phyloP scores from a whole-genome alignment of 2,797 vertebrate species.

The Intellagama lesueurii region DNA sequence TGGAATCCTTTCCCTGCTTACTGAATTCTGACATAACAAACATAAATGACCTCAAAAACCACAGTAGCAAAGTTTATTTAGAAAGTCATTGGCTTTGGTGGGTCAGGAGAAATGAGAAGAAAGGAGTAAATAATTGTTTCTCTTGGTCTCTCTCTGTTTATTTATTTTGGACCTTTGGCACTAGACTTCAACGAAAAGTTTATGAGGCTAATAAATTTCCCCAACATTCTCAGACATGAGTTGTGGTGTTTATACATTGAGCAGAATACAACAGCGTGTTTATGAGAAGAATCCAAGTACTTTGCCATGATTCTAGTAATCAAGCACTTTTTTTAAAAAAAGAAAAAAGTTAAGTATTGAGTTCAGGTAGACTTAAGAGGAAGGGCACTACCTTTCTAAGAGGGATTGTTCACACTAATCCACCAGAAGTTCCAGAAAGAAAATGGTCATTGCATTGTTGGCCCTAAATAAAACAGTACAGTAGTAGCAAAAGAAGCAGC shows the following conservation, averaged over 20 bases:
- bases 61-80: slow-evolving; percentile 62
- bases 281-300: slow-evolving; percentile 73
- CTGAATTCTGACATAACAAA: slow-evolving; percentile 48
- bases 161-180: slow-evolving; percentile 79
- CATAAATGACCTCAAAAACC: slow-evolving; percentile 62
- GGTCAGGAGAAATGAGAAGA: slow-evolving; percentile 26
- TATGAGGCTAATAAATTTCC: slow-evolving; percentile 84
- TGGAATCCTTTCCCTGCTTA: slow-evolving; percentile 28
- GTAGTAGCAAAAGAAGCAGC: not conserved
- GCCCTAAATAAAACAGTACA: not conserved
- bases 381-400: not conserved
- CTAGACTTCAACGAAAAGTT: slow-evolving; percentile 80
- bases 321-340: not conserved
- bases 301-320: slow-evolving; percentile 62
- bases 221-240: slow-evolving; percentile 82
- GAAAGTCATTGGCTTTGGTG: slow-evolving; percentile 42
- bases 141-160: slow-evolving; percentile 75
- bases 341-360: not conserved
- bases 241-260: slow-evolving; percentile 78
- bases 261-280: slow-evolving; percentile 81
- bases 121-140: slow-evolving; percentile 67
- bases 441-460: not conserved
- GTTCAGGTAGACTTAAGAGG: slow-evolving; percentile 27
- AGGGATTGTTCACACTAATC: not conserved
- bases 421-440: slow-evolving; percentile 11